phyloP scores from a whole-genome alignment of 2,888 invertebrate species.

The Scaptomyza cyrtandrae region DNA sequence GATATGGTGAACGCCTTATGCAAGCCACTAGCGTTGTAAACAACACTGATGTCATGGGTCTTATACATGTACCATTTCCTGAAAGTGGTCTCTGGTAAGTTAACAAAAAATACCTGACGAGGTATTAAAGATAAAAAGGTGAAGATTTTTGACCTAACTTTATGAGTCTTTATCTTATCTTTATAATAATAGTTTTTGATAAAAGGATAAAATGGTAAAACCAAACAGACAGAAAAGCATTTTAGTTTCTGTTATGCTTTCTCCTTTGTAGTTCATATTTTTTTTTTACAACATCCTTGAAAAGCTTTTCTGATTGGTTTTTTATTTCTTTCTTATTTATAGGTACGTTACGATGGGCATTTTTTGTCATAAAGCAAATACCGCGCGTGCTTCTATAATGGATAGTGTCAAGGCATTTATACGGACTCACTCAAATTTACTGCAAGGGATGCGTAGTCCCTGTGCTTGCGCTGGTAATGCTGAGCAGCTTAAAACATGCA shows the following conservation, averaged over 20 bases:
- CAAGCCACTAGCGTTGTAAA: constrained; percentile 88
- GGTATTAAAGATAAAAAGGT: background rate
- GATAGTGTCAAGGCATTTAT: constrained; percentile 84
- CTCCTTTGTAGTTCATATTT: no score
- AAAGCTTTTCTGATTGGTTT: no score
- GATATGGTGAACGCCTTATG: constrained; percentile 85
- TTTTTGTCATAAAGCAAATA: constrained; percentile 87
- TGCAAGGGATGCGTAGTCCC: constrained; percentile 76
- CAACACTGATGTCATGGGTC: constrained; percentile 87
- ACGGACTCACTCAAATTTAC: constrained; percentile 71
- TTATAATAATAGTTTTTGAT: background rate
- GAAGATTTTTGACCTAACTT: background rate
- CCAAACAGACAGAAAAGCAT: no score
- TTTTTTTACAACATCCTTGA: no score
- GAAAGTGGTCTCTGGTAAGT: constrained; percentile 91
- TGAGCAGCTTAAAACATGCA: constrained; percentile 71
- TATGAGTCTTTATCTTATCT: no score
- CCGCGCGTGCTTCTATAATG: constrained; percentile 81
- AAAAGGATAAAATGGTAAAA: no score
- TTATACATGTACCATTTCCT: constrained; percentile 91
- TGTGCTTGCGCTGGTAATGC: constrained; percentile 80
- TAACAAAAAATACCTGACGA: background rate
- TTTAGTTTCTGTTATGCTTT: background rate
- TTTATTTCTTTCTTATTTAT: background rate
- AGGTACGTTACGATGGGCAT: constrained; percentile 88